Percentiles rank a stretch among this genome's conserved stretches.
These are phyloP conservation scores for Lasioglossum leucozonium DNA, from an alignment of 2,888 invertebrate genomes.

Conservation along the genomic window DNA sequence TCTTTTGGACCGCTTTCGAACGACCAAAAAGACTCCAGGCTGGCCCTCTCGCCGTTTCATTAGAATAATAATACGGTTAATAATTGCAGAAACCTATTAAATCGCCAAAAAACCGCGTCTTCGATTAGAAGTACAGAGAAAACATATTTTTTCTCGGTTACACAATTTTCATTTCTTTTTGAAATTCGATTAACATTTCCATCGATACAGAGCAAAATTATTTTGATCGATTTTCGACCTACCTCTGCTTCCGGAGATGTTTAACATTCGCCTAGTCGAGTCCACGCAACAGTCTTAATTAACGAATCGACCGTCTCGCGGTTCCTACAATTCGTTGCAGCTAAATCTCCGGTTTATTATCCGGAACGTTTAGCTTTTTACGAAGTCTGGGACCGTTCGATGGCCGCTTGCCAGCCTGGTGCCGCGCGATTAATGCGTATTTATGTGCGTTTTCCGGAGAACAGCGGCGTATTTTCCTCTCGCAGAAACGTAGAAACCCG, in stretches of 20 bases:
- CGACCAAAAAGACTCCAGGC: background rate
- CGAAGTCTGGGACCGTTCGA: slow-evolving; percentile 75
- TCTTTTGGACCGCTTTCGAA: background rate
- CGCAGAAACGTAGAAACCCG: background rate
- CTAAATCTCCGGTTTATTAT: slow-evolving; percentile 83
- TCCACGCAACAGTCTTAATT: slow-evolving; percentile 71
- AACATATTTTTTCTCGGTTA: too few species aligned
- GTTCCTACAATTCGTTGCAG: slow-evolving; percentile 78
- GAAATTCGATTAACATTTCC: too few species aligned
- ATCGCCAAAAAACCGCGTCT: too few species aligned
- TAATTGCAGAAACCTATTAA: background rate
- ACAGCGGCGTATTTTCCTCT: slow-evolving; percentile 55
- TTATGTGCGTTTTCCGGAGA: slow-evolving; percentile 77
- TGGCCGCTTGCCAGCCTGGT: slow-evolving; percentile 80
- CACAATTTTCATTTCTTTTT: too few species aligned
- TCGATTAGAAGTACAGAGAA: too few species aligned
- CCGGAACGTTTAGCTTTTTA: slow-evolving; percentile 81
- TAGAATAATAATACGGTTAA: background rate
- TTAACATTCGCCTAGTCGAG: background rate
- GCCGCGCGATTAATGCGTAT: slow-evolving; percentile 80
- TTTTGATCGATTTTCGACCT: background rate
- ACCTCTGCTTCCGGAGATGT: background rate
- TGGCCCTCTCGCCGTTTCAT: background rate
- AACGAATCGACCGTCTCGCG: slow-evolving; percentile 78
- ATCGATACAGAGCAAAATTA: too few species aligned